Percentiles rank a stretch among this genome's conserved stretches.
These are phyloP conservation scores for Scatophagus argus DNA, from an alignment of 2,113 vertebrate genomes.

Conservation along the genomic window DNA sequence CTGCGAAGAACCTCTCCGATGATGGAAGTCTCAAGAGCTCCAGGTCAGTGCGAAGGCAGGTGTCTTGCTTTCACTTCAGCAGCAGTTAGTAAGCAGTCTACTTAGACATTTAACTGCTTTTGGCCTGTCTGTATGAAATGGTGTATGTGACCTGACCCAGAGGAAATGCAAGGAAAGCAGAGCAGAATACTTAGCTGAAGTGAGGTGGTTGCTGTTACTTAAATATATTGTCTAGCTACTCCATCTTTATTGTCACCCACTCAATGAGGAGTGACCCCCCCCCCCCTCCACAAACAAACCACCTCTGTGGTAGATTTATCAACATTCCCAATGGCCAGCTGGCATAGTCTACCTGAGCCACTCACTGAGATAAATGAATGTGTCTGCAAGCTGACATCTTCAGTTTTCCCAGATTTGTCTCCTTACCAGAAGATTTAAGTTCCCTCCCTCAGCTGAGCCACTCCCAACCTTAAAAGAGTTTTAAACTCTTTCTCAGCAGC, in stretches of 20 bases:
- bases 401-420: conserved; percentile 77
- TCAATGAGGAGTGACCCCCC: no score
- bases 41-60: conserved; percentile 86
- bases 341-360: conserved; percentile 65
- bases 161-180: conserved; percentile 32
- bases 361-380: conserved; percentile 74
- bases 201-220: conserved; percentile 8
- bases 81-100: background rate
- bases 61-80: background rate
- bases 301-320: conserved; percentile 76
- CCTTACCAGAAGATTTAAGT: conserved; percentile 75
- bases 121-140: background rate
- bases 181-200: conserved; percentile 22
- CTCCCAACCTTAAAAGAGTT: conserved; percentile 61
- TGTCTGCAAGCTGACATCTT: conserved; percentile 77
- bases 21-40: conserved; percentile 95
- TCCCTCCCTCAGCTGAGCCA: conserved; percentile 36
- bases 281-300: conserved; percentile 50
- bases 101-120: conserved; percentile 1
- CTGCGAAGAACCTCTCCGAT: conserved; percentile 91
- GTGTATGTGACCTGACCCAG: conserved; percentile 21
- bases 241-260: conserved; percentile 61
- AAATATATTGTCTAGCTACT: conserved; percentile 31
- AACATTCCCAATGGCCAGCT: conserved; percentile 76
- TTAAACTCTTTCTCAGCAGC: conserved; percentile 52